phyloP scores from a whole-genome alignment of 2,113 vertebrate genomes.

The Peromyscus leucopus region DNA sequence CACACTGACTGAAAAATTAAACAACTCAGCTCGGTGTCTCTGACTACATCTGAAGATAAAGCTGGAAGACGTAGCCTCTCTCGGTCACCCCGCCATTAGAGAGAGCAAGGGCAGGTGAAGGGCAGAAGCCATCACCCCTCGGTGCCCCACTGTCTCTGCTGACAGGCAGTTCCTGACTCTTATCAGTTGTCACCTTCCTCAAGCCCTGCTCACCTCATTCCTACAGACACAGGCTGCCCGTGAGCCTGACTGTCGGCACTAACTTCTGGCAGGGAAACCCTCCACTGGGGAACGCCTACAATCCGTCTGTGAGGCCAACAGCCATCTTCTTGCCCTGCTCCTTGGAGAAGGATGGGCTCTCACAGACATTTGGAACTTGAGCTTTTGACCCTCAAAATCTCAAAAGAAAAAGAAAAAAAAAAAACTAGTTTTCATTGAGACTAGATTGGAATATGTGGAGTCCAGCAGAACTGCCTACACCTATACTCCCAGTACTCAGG shows the following conservation, averaged over 20 bases:
- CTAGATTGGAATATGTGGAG: not conserved
- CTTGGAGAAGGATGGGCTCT: not conserved
- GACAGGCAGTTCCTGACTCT: conserved; percentile 27
- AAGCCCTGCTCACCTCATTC: not conserved
- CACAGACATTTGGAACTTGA: not conserved
- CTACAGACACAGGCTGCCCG: not conserved
- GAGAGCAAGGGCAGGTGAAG: not conserved
- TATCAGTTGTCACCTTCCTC: conserved; percentile 76
- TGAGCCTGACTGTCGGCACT: not conserved
- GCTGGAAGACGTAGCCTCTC: too few relatives aligned
- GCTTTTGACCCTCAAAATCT: not conserved
- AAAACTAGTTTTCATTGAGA: not conserved
- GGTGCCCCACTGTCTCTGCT: not conserved
- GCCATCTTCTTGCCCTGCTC: not conserved
- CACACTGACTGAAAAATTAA: not conserved
- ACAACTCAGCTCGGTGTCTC: not conserved
- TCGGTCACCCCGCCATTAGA: not conserved
- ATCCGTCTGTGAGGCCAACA: not conserved
- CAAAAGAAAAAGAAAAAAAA: not conserved
- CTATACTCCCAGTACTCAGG: not conserved
- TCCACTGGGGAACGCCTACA: not conserved
- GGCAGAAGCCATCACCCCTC: not conserved
- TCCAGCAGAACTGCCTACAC: not conserved
- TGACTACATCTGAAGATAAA: not conserved
- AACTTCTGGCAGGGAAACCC: not conserved